Evolutionary conservation across 2,888 invertebrate species (phyloP).

Genomic region (Hoplodrina ambigua): DNA sequence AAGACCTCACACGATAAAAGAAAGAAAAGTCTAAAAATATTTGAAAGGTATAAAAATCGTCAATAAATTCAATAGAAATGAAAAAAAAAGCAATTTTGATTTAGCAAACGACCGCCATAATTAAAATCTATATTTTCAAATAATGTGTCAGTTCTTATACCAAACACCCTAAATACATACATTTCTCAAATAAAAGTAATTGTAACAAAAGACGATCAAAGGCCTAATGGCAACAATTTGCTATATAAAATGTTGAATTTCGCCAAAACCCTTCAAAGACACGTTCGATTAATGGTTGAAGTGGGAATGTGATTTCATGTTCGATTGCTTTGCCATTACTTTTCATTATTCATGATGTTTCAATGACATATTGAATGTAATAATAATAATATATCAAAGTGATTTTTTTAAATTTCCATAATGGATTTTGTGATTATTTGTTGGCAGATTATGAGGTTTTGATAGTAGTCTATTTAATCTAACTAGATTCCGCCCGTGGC

Average conservation of each 20-base stretch:
- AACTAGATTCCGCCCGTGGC: too few species aligned
- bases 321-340: conserved; percentile 66
- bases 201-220: conserved; percentile 34
- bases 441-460: background rate
- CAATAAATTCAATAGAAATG: too few species aligned
- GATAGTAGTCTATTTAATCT: background rate
- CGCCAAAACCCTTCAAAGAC: conserved; percentile 34
- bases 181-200: conserved; percentile 4
- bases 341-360: conserved; percentile 79
- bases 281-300: conserved; percentile 59
- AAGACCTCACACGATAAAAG: too few species aligned
- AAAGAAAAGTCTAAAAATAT: too few species aligned
- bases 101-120: too few species aligned
- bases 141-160: too few species aligned
- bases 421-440: conserved; percentile 29
- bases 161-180: too few species aligned
- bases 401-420: conserved; percentile 71
- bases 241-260: conserved; percentile 42
- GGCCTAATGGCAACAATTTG: conserved; percentile 39
- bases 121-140: too few species aligned
- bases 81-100: too few species aligned
- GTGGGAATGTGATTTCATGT: conserved; percentile 68
- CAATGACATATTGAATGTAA: conserved; percentile 79
- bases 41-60: too few species aligned
- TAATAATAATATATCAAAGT: conserved; percentile 79